Evolutionary conservation across 2,113 vertebrate genomes (phyloP), one percentile per base, ranked within the genome.

Genomic region (Paramisgurnus dabryanus): DNA sequence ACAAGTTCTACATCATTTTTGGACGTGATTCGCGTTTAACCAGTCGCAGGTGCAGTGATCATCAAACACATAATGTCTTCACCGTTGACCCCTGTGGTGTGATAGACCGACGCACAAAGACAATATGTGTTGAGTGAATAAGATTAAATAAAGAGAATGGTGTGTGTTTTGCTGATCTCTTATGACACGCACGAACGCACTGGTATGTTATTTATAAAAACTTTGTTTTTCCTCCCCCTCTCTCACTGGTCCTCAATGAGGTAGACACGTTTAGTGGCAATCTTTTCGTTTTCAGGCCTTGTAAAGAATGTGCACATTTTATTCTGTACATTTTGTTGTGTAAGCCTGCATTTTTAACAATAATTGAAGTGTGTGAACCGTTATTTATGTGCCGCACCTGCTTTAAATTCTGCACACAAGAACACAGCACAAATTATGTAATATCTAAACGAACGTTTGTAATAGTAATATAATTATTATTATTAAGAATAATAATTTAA

Each of bases 171-270:
- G 66, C 49, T 65, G 18, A 83, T 55, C 43, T 50, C 40, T 65
- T 22, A 22, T 74, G 67, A 53, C 49, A 67, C n/a, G 79, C 50
- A 17, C 58, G 74, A 55, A 63, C 6, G 79, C 79, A 63, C 45
- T 43, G 74, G 79, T 73, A 84, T 81, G 79, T 2, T 50, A 77
- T 67, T 49, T 34, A n/a, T 55, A 70, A 77, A 67, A 69, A 67
- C 68, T 70, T 76, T 80, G 40, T 17, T 7, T 10, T 69, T 57
- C 49, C 10, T 65, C 17, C 75, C 6, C 18, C n/a, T 47, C n/a
- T 27, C 2, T 80, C 60, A 4, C 13, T 76, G 10, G n/a, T 47
- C 12, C n/a, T 55, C 7, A 41, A 17, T 4, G 6, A 13, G 53
- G 18, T 11, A 58, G 71, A 17, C 8, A n/a, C 27, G 15, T 17